Conservation (phyloP, 2,113 vertebrate species). For the Scortum barcoo region DNA sequence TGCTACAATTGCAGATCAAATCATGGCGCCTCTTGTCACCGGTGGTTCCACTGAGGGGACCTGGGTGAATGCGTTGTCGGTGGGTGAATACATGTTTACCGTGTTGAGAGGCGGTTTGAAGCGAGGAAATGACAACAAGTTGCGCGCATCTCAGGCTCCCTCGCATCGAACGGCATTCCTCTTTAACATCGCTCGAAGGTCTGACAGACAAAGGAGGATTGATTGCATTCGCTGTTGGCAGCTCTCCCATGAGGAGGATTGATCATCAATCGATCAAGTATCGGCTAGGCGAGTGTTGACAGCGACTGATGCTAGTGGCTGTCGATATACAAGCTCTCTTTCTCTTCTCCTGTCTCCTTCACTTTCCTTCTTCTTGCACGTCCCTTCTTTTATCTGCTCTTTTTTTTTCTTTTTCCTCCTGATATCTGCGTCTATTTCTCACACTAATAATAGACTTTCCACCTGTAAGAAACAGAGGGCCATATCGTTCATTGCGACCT, state of each 20-base stretch:
- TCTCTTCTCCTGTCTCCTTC: constrained; percentile 44
- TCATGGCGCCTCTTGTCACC: neutral
- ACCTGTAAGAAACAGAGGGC: constrained; percentile 22
- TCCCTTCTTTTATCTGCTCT: neutral
- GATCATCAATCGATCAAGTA: constrained; percentile 60
- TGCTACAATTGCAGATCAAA: neutral
- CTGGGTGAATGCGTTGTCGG: neutral
- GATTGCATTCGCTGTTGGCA: constrained; percentile 54
- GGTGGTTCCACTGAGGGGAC: neutral
- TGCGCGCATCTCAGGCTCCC: constrained; percentile 11
- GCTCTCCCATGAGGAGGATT: constrained; percentile 55
- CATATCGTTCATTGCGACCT: neutral
- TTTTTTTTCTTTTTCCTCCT: neutral
- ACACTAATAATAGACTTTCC: neutral
- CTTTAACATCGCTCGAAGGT: constrained; percentile 15
- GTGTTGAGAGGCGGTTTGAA: neutral
- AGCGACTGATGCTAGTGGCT: constrained; percentile 43
- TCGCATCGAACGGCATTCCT: constrained; percentile 9
- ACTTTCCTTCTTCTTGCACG: constrained; percentile 8
- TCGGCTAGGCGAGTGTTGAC: constrained; percentile 43
- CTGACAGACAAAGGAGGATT: constrained; percentile 42
- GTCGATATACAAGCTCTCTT: constrained; percentile 40
- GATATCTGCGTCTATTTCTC: constrained; percentile 8
- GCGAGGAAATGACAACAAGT: neutral
- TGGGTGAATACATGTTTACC: neutral